Base-by-base conservation (phyloP, 2,113 vertebrate species). In the Conger conger region DNA sequence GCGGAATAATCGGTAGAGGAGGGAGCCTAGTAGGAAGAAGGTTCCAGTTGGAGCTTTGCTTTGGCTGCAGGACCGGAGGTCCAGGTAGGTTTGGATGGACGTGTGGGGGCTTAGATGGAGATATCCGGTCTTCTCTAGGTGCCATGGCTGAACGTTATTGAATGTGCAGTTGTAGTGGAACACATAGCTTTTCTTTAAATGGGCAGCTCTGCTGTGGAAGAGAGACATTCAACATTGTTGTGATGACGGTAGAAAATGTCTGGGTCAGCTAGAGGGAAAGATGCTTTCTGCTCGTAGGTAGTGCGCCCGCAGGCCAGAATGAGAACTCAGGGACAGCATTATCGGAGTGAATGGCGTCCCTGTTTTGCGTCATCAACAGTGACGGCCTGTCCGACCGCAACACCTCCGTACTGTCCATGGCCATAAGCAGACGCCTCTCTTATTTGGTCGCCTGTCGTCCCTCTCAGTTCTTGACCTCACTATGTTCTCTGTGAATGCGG, bases 221-320 rank as follows among this genome's bases (percentile, higher is more conserved):
- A 18, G 4, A 57, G 18, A 13, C 35, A 15, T 50, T 54, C 82
- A 76, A 82, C 84, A 54, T 85, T 84, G 33, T 81, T 86, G n/a
- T 79, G 42, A 79, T 85, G 81, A 83, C 57, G 79, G 83, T 85
- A 63, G 54, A 35, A 36, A 86, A 73, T 76, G 79, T 86, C 77
- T 40, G 38, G 81, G 18, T 83, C 80, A 84, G 79, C 17, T 23
- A 77, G 82, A 83, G 80, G 3, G n/a, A 18, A 42, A 0, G 7
- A 27, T 8, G 15, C 1, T 15, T 79, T 18, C 3, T 6, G 38
- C 18, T 40, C 37, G 33, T 78, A 20, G 15, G 37, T 40, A 17
- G 18, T 79, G 37, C 8, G 36, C 17, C 42, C 18, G 78, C 37
- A 79, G n/a, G 27, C 4, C 8, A 20, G 33, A n/a, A 18, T 5